A percentile compares a stretch with the other conserved stretches of the same genome.
Conservation (phyloP, 2,113 vertebrate genomes). For the Corvus cornix region DNA sequence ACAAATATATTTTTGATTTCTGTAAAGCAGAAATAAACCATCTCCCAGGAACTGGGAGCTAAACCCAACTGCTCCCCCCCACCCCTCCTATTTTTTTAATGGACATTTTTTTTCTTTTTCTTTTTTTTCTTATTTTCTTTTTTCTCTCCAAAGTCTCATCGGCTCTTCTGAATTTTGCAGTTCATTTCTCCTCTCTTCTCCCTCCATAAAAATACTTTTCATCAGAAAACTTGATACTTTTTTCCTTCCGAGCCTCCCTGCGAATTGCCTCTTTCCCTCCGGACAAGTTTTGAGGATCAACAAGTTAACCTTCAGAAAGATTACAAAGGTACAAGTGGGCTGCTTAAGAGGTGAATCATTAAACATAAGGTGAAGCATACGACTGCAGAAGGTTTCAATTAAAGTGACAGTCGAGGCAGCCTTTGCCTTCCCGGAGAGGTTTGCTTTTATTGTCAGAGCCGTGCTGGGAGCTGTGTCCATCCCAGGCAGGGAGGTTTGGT, state of each 20-base stretch:
- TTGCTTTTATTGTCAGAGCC: neutral
- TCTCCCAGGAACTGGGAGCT: conserved; percentile 46
- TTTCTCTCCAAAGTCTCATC: conserved; percentile 21
- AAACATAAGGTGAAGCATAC: conserved; percentile 47
- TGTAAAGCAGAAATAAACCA: conserved; percentile 67
- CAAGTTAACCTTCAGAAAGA: conserved; percentile 64
- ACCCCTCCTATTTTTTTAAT: neutral
- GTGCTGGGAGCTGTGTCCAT: neutral
- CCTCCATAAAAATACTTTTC: neutral
- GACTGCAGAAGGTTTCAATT: conserved; percentile 54
- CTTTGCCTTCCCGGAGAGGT: neutral
- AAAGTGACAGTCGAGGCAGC: conserved; percentile 41
- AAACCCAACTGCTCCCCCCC: neutral
- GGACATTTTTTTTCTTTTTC: neutral
- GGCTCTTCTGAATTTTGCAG: neutral
- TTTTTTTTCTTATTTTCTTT: neutral
- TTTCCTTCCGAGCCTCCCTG: neutral
- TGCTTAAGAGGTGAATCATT: conserved; percentile 66
- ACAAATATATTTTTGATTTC: conserved; percentile 45
- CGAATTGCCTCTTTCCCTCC: neutral
- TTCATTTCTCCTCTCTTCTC: neutral
- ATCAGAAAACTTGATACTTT: neutral
- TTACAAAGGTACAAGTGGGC: conserved; percentile 60
- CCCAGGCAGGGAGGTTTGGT: neutral
- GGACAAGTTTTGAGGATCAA: conserved; percentile 54